Base-by-base conservation (phyloP, 2,888 invertebrate genomes). In the Caenorhabditis japonica region DNA sequence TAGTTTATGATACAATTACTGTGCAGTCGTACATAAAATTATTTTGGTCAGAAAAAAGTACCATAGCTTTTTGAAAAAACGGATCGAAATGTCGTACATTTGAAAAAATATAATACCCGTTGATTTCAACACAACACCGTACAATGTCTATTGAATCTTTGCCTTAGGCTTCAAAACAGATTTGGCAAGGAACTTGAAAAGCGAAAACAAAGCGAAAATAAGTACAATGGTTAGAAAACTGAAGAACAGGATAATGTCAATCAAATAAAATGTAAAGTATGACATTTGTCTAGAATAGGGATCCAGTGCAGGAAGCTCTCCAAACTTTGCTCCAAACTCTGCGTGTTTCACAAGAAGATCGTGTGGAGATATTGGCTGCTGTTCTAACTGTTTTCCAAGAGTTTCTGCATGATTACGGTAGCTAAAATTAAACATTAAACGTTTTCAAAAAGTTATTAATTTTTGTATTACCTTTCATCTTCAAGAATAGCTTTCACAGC, bases 291-390 rank as follows among this genome's bases (percentile, higher is more conserved):
- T 19, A 44, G 56, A 56, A 25, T n/a, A 44, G 10, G 56, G 56
- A 23, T 56, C 56, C 13, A 56, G 23, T 34, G 43, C 44, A 2
- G 56, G 56, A 12, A 56, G 41, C 34, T 56, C 56, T 15, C 56
- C 56, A n/a, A 43, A 61, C 33, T 52, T 61, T 4, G 58, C 58
- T 23, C 30, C 66, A n/a, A 66, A 66, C 33, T 66, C 66, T 13
- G 52, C 39, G 38, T 66, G 56, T 10, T 39, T 58, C 1, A 66
- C 36, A 4, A 58, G 27, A 43, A 49, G 25, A 13, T 49, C 27
- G 19, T 52, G 56, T 39, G 66, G 66, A 36, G 43, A 25, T 13
- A 58, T 43, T 19, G 66, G 66, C 36, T 56, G 66, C 19, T 66
- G 44, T 41, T 43, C 19, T n/a, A 66, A 33, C 13, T 44, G 39